Conservation (phyloP, 1,140 invertebrate genomes). For the Lethrus apterus region DNA sequence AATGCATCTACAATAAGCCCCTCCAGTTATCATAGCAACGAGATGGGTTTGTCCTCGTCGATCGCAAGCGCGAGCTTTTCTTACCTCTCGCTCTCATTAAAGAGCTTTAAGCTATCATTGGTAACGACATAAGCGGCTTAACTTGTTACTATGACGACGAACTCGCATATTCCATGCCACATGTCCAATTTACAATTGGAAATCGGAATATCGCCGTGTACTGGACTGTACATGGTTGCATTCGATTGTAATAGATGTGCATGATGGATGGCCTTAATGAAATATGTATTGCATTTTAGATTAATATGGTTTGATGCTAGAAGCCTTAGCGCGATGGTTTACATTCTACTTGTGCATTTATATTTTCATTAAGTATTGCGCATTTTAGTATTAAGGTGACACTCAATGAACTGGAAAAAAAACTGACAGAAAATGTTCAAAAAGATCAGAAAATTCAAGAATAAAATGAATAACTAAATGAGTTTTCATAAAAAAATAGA, state of each 20-base stretch:
- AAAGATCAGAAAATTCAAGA: too few relatives aligned
- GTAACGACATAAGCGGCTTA: conserved; percentile 21
- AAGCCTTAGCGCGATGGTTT: neutral
- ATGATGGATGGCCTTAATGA: neutral
- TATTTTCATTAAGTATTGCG: too few relatives aligned
- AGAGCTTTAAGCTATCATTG: conserved; percentile 22
- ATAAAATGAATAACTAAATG: too few relatives aligned
- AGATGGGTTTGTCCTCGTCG: conserved; percentile 6
- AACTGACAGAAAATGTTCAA: too few relatives aligned
- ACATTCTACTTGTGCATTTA: too few relatives aligned
- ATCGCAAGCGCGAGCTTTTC: conserved; percentile 8
- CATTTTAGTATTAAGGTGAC: too few relatives aligned
- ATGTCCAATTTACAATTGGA: too few relatives aligned
- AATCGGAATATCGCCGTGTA: too few relatives aligned
- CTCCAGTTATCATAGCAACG: conserved; percentile 18
- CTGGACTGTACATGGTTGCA: conserved; percentile 7
- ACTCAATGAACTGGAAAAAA: too few relatives aligned
- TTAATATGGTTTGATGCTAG: neutral
- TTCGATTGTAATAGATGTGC: neutral
- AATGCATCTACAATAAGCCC: conserved; percentile 17
- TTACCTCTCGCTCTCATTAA: conserved; percentile 18
- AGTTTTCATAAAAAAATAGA: too few relatives aligned
- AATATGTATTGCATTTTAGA: conserved; percentile 6
- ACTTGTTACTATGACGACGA: conserved; percentile 19
- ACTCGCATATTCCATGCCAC: conserved; percentile 9